These are phyloP conservation scores for Ditula angustiorana DNA, from an alignment of 2,888 invertebrate species.

Conservation along the genomic window DNA sequence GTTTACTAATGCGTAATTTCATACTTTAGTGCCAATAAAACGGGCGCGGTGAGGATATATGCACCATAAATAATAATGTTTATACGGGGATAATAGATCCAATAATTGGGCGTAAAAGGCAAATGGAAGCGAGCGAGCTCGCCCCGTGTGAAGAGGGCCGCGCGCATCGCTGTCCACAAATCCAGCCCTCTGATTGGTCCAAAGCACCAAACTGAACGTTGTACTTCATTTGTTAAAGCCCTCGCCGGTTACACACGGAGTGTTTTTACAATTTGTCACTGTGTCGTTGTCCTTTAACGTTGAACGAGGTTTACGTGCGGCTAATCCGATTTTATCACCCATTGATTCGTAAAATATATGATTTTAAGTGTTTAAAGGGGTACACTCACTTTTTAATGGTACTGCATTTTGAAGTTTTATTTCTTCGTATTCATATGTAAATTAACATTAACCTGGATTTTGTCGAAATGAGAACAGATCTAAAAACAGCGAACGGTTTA, in stretches of 20 bases:
- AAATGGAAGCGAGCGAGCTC: constrained; percentile 58
- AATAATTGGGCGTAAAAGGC: constrained; percentile 76
- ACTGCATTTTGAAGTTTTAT: constrained; percentile 3
- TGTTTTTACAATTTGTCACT: constrained; percentile 16
- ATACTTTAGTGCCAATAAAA: constrained; percentile 80
- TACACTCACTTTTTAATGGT: constrained; percentile 1
- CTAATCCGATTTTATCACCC: constrained; percentile 22
- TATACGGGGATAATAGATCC: constrained; percentile 74
- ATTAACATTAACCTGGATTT: background rate
- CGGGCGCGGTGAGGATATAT: constrained; percentile 64
- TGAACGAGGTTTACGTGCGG: constrained; percentile 5
- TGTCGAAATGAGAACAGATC: background rate
- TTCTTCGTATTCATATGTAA: background rate
- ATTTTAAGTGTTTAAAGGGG: constrained; percentile 17
- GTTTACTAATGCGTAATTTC: constrained; percentile 79
- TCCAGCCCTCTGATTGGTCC: constrained; percentile 60
- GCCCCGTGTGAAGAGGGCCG: constrained; percentile 55
- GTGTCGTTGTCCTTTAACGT: constrained; percentile 10
- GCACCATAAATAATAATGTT: constrained; percentile 74
- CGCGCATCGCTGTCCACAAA: constrained; percentile 43
- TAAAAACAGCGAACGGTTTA: background rate
- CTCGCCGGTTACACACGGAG: constrained; percentile 33
- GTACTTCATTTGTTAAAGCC: constrained; percentile 50
- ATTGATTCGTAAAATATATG: constrained; percentile 19
- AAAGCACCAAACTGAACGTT: constrained; percentile 52